Conservation (phyloP, 2,797 vertebrate species). For the Linurgus olivaceus region DNA sequence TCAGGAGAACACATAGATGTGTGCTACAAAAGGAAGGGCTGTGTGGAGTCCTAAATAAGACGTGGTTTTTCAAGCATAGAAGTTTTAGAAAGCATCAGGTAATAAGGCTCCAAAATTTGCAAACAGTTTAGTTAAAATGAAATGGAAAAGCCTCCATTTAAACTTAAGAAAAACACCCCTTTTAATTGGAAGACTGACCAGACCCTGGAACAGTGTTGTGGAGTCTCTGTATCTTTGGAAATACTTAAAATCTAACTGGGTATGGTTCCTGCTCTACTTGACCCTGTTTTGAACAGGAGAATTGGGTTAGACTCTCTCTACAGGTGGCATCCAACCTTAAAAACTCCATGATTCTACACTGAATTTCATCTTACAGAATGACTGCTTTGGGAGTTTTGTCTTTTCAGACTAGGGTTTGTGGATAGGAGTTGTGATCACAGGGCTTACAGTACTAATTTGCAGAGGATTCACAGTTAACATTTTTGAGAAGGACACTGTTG, state of each 20-base stretch:
- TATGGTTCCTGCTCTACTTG: neutral
- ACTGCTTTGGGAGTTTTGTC: neutral
- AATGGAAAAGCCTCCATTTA: neutral
- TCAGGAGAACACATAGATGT: neutral
- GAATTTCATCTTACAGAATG: neutral
- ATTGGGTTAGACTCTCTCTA: neutral
- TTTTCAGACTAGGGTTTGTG: neutral
- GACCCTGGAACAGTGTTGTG: neutral
- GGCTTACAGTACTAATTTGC: neutral
- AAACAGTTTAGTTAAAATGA: neutral
- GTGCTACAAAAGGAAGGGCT: neutral
- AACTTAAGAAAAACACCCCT: accelerated
- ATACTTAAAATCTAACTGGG: neutral
- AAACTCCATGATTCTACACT: neutral
- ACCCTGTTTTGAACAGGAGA: neutral
- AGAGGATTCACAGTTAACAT: neutral
- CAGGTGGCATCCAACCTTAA: neutral
- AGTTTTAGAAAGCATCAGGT: neutral
- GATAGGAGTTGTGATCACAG: neutral
- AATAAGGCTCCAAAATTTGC: neutral
- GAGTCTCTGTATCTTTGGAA: neutral
- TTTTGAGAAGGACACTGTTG: neutral
- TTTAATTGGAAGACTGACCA: neutral
- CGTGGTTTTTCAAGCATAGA: neutral
- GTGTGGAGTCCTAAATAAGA: neutral